Base-by-base conservation (phyloP, 2,113 vertebrate species). In the Siphamia tubifer region DNA sequence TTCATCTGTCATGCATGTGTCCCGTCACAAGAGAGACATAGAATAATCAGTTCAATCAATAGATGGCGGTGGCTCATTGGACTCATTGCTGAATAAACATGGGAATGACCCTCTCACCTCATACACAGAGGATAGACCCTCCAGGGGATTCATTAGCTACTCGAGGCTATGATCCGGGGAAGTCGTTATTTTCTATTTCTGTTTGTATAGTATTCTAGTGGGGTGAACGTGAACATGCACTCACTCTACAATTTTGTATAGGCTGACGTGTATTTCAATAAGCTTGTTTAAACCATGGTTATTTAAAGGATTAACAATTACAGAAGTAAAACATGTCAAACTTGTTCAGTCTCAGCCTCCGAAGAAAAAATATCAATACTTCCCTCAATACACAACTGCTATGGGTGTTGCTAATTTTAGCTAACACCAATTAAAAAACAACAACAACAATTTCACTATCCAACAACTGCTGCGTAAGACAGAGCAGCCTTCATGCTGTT, bases 21-120 rank as follows among this genome's bases (percentile, higher is more conserved):
- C 83, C 77, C 43, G 67, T 89, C 87, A 84, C 77, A 40, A 68
- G 71, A 84, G 68, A 89, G 79, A 86, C 85, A 72, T 58, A 67
- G 81, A 88, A 84, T 90, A 89, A 92, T 91, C 87, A 78, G 85
- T 84, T 67, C 47, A 76, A 90, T 91, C 89, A 89, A 91, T 92
- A 90, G 72, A 76, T 77, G 74, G 48, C 53, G 73, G 81, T 63
- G 68, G 69, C 79, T 89, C 65, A 65, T 88, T 57, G 70, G 74
- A 65, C 69, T 51, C 38, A 40, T n/a, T 82, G 57, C 86, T 91
- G 84, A 91, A 92, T 92, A 91, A 91, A 91, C 89, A 92, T 91
- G 79, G 85, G 80, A 52, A 62, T 91, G 88, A 91, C 86, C 87
- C 77, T 27, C 72, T 87, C 75, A 87, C 83, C 88, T 82, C 78